Evolutionary conservation across 2,888 invertebrate genomes (phyloP).

Genomic region (Magallana nippona): DNA sequence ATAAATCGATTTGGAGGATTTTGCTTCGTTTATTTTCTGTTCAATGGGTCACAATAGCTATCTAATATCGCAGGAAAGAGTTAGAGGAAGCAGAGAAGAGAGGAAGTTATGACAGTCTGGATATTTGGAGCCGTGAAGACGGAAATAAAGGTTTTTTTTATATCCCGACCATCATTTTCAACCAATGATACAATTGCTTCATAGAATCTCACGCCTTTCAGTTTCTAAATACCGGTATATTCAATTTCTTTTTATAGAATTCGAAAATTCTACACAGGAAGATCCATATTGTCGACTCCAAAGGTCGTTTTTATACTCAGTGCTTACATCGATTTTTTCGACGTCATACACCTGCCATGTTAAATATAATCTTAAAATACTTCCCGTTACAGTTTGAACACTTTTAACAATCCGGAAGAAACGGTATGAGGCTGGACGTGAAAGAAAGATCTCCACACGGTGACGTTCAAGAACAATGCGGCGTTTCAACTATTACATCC

Average conservation of each 20-base stretch:
- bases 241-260: too few relatives aligned
- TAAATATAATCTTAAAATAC: too few relatives aligned
- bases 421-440: background rate
- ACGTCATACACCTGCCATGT: background rate
- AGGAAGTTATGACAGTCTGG: background rate
- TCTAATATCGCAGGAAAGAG: background rate
- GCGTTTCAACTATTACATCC: background rate
- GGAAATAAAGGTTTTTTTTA: background rate
- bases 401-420: conserved; percentile 5
- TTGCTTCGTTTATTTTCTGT: background rate
- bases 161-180: background rate
- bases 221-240: background rate
- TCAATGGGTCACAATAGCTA: background rate
- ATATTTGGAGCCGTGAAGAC: background rate
- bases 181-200: background rate
- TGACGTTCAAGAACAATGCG: background rate
- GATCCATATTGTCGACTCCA: too few relatives aligned
- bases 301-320: too few relatives aligned
- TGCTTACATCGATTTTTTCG: background rate
- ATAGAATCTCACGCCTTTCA: background rate
- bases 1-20: background rate
- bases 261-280: too few relatives aligned
- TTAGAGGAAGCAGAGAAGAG: background rate
- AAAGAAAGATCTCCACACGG: background rate
- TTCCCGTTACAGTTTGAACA: background rate